Percentiles rank a stretch among this genome's conserved stretches.
Evolutionary conservation across 2,888 invertebrate species (phyloP).

Genomic region (Cyclophora albipunctata): DNA sequence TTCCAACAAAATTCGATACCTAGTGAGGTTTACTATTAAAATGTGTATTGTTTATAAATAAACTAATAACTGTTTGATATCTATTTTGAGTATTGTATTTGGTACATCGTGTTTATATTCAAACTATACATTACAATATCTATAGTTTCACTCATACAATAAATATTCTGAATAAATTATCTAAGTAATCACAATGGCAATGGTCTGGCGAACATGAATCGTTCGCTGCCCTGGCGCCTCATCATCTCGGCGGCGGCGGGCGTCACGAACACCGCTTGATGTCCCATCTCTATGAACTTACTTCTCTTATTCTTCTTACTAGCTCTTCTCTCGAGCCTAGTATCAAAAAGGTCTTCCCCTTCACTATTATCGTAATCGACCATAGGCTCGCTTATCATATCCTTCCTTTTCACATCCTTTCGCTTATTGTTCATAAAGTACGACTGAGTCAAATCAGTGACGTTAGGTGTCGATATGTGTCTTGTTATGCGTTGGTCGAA

Average conservation of each 20-base stretch:
- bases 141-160: conserved; percentile 1
- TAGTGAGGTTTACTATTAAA: conserved; percentile 5
- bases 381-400: conserved; percentile 56
- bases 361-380: conserved; percentile 70
- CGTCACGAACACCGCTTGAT: conserved; percentile 59
- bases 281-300: conserved; percentile 57
- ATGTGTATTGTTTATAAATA: no score
- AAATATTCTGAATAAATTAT: neutral
- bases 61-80: neutral
- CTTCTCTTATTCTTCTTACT: conserved; percentile 48
- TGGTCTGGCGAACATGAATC: conserved; percentile 61
- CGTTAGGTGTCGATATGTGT: conserved; percentile 59
- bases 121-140: conserved; percentile 2
- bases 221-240: conserved; percentile 61
- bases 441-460: conserved; percentile 44
- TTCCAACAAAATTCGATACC: conserved; percentile 8
- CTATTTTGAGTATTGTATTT: conserved; percentile 18
- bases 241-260: conserved; percentile 64
- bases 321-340: conserved; percentile 47
- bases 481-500: conserved; percentile 49
- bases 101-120: conserved; percentile 11
- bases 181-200: conserved; percentile 24
- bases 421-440: conserved; percentile 53
- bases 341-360: conserved; percentile 62
- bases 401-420: conserved; percentile 50